These are phyloP conservation scores for Monoplex corrugatus DNA, from an alignment of 2,888 invertebrate genomes.

Conservation along the genomic window DNA sequence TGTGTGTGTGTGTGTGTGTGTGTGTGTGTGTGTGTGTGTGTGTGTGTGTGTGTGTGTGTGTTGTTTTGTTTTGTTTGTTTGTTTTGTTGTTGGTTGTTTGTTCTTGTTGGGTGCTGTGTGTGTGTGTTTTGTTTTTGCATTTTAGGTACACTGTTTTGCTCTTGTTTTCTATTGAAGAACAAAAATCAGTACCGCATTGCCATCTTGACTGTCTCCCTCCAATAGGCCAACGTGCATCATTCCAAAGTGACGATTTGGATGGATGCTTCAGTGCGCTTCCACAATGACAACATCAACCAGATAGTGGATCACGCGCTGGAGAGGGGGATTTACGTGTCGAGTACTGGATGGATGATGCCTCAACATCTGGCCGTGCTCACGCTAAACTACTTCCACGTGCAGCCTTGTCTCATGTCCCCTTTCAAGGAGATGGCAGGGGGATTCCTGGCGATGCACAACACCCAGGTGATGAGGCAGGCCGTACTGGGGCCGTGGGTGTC, in stretches of 20 bases:
- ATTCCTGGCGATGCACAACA: neutral
- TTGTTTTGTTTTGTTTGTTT: too few relatives aligned
- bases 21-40: neutral
- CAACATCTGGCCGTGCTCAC: neutral
- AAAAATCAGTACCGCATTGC: too few relatives aligned
- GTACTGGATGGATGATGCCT: neutral
- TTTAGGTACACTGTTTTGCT: too few relatives aligned
- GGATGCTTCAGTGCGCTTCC: neutral
- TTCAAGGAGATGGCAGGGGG: neutral
- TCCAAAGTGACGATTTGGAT: neutral
- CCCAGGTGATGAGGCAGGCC: neutral
- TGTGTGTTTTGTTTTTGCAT: too few relatives aligned
- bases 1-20: neutral
- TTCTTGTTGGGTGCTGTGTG: too few relatives aligned
- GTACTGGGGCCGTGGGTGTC: slow-evolving; percentile 8
- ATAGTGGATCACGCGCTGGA: neutral
- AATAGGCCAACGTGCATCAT: neutral
- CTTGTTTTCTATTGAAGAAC: too few relatives aligned
- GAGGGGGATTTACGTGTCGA: neutral
- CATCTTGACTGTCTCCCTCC: too few relatives aligned
- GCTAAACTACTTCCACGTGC: neutral
- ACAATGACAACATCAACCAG: neutral
- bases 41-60: too few relatives aligned
- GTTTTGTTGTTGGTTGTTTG: too few relatives aligned
- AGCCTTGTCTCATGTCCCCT: slow-evolving; percentile 8